Evolutionary conservation across 2,113 vertebrate species (phyloP).

Genomic region (Bos taurus): DNA sequence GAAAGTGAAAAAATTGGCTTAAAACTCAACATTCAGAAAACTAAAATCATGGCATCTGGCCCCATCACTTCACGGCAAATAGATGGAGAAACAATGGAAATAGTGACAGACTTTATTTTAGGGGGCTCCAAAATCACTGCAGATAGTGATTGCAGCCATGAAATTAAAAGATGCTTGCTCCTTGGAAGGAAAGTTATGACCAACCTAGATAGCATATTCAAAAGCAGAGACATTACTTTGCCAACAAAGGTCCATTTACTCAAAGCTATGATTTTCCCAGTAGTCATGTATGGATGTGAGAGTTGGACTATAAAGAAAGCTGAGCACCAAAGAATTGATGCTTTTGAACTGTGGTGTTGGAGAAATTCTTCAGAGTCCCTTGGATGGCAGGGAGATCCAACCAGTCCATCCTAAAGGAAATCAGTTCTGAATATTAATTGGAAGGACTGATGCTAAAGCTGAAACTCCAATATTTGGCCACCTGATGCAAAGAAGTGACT

Average conservation of each 20-base stretch:
- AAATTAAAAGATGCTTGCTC: neutral
- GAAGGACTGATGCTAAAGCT: neutral
- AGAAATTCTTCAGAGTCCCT: neutral
- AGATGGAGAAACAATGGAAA: neutral
- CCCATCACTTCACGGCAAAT: neutral
- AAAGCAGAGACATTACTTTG: neutral
- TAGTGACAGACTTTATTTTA: neutral
- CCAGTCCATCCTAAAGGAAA: neutral
- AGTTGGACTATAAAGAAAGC: neutral
- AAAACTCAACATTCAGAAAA: neutral
- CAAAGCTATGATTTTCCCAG: neutral
- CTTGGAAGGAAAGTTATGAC: neutral
- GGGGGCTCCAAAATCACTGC: neutral
- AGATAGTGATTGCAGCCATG: neutral
- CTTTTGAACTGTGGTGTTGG: neutral
- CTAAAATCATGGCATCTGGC: neutral
- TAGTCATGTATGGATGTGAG: neutral
- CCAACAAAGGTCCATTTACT: neutral
- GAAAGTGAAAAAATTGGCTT: neutral
- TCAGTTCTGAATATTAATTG: neutral
- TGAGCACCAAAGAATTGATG: rapidly evolving
- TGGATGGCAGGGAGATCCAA: neutral
- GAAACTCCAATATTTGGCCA: neutral
- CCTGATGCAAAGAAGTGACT: neutral
- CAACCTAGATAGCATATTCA: neutral